Evolutionary conservation across 2,113 vertebrate species (phyloP).

Genomic region (Hassar affinis): DNA sequence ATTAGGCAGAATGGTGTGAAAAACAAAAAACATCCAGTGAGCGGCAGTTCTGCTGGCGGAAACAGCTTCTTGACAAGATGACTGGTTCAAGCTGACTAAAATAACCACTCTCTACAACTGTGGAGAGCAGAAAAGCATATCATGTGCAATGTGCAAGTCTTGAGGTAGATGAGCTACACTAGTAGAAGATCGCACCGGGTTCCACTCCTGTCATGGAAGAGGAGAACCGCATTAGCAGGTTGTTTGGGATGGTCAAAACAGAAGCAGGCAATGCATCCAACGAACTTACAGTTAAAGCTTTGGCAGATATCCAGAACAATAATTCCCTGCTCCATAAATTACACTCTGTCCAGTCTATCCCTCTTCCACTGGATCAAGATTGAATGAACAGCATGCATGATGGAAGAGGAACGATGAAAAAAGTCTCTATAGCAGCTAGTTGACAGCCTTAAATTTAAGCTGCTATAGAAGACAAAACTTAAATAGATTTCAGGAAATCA

Average conservation of each 20-base stretch:
- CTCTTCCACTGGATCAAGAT: background rate
- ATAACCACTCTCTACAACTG: background rate
- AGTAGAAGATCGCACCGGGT: background rate
- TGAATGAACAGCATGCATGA: background rate
- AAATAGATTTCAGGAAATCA: background rate
- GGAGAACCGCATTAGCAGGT: background rate
- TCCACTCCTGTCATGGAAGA: background rate
- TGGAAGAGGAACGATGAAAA: background rate
- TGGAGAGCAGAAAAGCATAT: background rate
- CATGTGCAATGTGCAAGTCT: background rate
- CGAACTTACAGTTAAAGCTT: background rate
- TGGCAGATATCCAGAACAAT: conserved; percentile 13
- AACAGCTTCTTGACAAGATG: background rate
- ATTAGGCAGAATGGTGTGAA: no score
- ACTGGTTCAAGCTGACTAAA: no score
- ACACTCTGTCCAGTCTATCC: background rate
- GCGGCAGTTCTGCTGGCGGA: background rate
- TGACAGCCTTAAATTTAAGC: background rate
- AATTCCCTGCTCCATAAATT: background rate
- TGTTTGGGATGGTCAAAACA: background rate
- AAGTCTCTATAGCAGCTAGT: background rate
- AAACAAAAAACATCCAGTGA: background rate
- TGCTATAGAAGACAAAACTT: background rate
- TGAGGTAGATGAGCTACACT: background rate
- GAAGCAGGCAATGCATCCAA: background rate